Percentiles rank a stretch among this genome's conserved stretches.
These are phyloP conservation scores for Bombycilla garrulus DNA, from an alignment of 2,113 vertebrate species.

Conservation along the genomic window DNA sequence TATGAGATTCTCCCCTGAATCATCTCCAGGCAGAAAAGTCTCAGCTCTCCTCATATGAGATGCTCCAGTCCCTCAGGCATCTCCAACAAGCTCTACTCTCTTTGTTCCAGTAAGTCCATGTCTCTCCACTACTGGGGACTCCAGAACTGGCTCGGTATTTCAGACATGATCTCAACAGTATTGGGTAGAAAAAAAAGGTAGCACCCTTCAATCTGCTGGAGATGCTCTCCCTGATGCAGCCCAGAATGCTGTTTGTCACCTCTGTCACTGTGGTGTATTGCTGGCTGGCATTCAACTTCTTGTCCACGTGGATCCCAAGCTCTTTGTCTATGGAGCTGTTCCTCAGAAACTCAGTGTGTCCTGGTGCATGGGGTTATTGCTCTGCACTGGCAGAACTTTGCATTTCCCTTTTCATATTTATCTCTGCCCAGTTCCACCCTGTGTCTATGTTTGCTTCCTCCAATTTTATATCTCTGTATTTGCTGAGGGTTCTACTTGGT, in stretches of 20 bases:
- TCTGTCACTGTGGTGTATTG: neutral
- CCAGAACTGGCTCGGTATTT: neutral
- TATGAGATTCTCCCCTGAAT: neutral
- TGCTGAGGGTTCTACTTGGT: neutral
- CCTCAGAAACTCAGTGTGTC: neutral
- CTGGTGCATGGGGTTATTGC: neutral
- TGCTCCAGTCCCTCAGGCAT: neutral
- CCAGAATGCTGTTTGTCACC: neutral
- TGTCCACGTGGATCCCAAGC: neutral
- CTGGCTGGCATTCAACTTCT: neutral
- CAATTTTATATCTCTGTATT: neutral
- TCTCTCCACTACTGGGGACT: neutral
- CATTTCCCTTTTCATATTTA: neutral
- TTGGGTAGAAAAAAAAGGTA: neutral
- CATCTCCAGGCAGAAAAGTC: neutral
- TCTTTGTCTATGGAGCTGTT: neutral
- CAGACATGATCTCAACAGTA: neutral
- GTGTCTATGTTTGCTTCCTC: rapidly evolving
- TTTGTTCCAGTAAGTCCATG: neutral
- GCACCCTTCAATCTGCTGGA: neutral
- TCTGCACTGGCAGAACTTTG: neutral
- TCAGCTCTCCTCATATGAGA: neutral
- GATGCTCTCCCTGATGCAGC: neutral
- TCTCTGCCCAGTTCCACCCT: neutral
- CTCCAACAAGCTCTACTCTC: too few species aligned